Evolutionary conservation across 2,888 invertebrate genomes (phyloP).

Genomic region (Matsumyia berberina): DNA sequence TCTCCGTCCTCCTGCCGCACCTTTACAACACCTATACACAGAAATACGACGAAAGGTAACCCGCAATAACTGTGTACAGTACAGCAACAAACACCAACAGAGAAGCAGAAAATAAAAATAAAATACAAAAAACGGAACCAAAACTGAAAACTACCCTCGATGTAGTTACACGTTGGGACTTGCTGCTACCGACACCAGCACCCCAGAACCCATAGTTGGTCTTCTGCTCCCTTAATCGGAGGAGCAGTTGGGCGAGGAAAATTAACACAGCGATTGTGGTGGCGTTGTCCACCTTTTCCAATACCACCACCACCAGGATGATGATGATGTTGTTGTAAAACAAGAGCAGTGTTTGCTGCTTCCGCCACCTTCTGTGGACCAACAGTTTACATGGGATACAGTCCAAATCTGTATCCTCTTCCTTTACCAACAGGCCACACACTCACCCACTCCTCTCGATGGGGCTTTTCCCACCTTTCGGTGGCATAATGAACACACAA

Average conservation of each 20-base stretch:
- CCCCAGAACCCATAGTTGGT: slow-evolving; percentile 22
- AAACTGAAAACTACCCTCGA: slow-evolving; percentile 73
- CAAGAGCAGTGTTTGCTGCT: slow-evolving; percentile 56
- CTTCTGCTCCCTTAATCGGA: slow-evolving; percentile 49
- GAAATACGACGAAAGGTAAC: slow-evolving; percentile 66
- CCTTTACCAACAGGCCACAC: background rate
- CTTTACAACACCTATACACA: slow-evolving; percentile 46
- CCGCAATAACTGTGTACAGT: slow-evolving; percentile 72
- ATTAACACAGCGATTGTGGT: slow-evolving; percentile 51
- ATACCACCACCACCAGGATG: slow-evolving; percentile 19
- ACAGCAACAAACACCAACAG: slow-evolving; percentile 55
- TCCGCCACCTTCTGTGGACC: slow-evolving; percentile 52
- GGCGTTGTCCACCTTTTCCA: slow-evolving; percentile 41
- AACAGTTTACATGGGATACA: slow-evolving; percentile 36
- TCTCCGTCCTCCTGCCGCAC: slow-evolving; percentile 59
- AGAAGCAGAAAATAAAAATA: slow-evolving; percentile 23
- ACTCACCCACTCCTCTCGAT: background rate
- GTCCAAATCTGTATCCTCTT: slow-evolving; percentile 24
- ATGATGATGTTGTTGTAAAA: slow-evolving; percentile 71
- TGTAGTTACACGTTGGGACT: slow-evolving; percentile 59
- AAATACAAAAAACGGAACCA: slow-evolving; percentile 43
- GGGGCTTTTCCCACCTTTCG: slow-evolving; percentile 3
- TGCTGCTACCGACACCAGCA: slow-evolving; percentile 28
- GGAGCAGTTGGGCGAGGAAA: slow-evolving; percentile 13
- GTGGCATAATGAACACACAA: slow-evolving; percentile 62